Base-by-base conservation (phyloP, 2,113 vertebrate genomes). In the Daboia siamensis region DNA sequence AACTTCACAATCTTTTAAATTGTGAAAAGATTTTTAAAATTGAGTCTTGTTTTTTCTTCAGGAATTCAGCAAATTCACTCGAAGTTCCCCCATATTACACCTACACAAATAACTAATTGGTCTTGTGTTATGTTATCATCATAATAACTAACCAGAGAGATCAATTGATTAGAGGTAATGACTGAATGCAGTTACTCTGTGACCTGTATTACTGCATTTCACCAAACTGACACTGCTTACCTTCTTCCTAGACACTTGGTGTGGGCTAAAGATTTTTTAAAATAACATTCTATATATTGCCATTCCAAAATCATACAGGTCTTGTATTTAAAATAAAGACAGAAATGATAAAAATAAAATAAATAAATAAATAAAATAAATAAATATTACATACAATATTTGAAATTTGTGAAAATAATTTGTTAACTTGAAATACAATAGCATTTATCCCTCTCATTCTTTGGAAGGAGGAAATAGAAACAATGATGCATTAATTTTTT, bases 401-500 rank as follows among this genome's bases (percentile, higher is more conserved):
- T 91, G 90, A 48, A 61, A 92, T 8, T 0, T 93, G 4, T 90
- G 4, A 0, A 86, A 5, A 89, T 54, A n/a, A 57, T 52, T 33
- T 26, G 15, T 39, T 61, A 26, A 59, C 11, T 89, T 46, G 33
- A 26, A 87, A 5, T 64, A 86, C n/a, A 92, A 52, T 87, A 13
- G 9, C 0, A 92, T 59, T 29, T 57, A 1, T 57, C 5, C 46
- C 85, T 15, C 15, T 56, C 20, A 44, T 52, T 17, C 61, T 44
- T 17, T 55, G 10, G 0, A 12, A 26, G 23, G 4, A 13, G 48
- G 33, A 80, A 33, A 56, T 44, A 80, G 74, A 21, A 51, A 89
- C 80, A 94, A 89, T 91, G 84, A 0, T 6, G 88, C 92, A 93
- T 92, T 12, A 44, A 2, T 51, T 86, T n/a, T 93, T 94, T 94